These are phyloP conservation scores for Tipula helvola DNA, from an alignment of 2,888 invertebrate species.

Conservation along the genomic window DNA sequence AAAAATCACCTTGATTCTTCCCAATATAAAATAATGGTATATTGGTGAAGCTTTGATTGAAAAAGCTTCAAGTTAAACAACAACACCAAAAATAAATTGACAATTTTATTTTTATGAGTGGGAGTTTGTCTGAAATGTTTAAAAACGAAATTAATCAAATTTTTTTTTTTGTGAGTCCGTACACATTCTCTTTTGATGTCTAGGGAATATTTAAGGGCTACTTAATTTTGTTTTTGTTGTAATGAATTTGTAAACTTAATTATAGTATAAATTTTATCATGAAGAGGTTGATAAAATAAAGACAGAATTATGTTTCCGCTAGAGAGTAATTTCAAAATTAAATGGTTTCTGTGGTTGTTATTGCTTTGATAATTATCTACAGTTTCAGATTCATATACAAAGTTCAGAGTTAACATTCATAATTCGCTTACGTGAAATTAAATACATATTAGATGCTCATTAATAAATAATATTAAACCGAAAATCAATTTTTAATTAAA, in stretches of 20 bases:
- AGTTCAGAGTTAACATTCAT: not conserved
- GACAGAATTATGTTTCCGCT: not conserved
- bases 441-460: not conserved
- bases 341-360: not conserved
- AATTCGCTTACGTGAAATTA: not conserved
- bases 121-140: not conserved
- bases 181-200: not conserved
- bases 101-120: not conserved
- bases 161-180: not conserved
- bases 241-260: not conserved
- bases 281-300: not conserved
- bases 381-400: not conserved
- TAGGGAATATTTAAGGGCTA: not conserved
- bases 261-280: not conserved
- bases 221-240: not conserved
- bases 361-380: not conserved
- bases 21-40: not conserved
- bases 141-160: not conserved
- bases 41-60: not conserved
- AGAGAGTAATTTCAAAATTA: not conserved
- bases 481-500: not conserved
- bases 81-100: not conserved
- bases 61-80: not conserved
- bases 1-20: not conserved
- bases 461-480: not conserved